These are phyloP conservation scores for Choristoneura fumiferana DNA, from an alignment of 1,140 invertebrate species.

Conservation along the genomic window DNA sequence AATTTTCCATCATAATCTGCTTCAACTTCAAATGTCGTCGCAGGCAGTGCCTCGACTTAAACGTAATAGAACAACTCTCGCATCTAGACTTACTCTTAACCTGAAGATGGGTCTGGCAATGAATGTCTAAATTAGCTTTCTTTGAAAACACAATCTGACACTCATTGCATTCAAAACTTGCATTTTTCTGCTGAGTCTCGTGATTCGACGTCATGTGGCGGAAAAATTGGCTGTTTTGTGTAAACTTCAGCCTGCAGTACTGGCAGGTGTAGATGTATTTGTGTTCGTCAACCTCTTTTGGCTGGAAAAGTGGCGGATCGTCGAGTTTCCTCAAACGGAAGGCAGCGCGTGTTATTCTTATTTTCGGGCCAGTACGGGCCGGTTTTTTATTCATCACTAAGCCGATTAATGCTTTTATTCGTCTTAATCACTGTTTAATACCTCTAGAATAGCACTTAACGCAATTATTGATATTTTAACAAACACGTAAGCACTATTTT, in stretches of 20 bases:
- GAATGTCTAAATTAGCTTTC: constrained; percentile 57
- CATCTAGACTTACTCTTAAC: constrained; percentile 62
- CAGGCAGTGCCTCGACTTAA: constrained; percentile 66
- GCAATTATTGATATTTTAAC: constrained; percentile 5
- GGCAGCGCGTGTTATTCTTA: constrained; percentile 52
- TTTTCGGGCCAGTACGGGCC: constrained; percentile 61
- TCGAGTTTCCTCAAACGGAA: constrained; percentile 37
- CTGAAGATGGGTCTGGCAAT: constrained; percentile 62
- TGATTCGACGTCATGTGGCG: constrained; percentile 69
- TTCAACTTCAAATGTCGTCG: constrained; percentile 65
- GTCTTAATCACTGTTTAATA: constrained; percentile 5
- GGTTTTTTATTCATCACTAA: constrained; percentile 67
- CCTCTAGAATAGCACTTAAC: not conserved
- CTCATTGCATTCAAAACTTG: constrained; percentile 64
- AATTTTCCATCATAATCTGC: constrained; percentile 56
- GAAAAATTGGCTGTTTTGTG: constrained; percentile 67
- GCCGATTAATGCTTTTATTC: constrained; percentile 21
- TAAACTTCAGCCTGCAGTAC: constrained; percentile 65
- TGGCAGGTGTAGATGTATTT: constrained; percentile 65
- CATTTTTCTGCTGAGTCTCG: constrained; percentile 51
- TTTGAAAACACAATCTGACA: constrained; percentile 65
- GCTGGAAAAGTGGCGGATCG: constrained; percentile 22
- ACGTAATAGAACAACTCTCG: constrained; percentile 61
- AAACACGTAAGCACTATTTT: constrained; percentile 42
- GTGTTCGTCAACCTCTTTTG: constrained; percentile 34